Evolutionary conservation across 2,113 vertebrate genomes (phyloP).

Genomic region (Morphnarchus princeps): DNA sequence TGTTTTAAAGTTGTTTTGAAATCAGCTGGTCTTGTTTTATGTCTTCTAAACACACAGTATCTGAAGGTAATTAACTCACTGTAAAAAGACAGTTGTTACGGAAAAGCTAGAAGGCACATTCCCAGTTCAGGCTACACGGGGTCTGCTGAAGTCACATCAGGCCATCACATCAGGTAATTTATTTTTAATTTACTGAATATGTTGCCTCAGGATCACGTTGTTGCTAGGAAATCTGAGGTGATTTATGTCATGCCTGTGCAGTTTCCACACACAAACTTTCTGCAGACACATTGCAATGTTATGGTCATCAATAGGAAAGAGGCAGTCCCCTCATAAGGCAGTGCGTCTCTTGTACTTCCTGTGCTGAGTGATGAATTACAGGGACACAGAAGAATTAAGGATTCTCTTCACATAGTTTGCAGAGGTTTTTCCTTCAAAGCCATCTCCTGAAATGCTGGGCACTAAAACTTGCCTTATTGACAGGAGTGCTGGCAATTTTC

Average conservation of each 20-base stretch:
- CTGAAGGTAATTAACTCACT: slow-evolving; percentile 58
- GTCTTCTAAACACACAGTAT: slow-evolving; percentile 6
- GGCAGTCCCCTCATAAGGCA: background rate
- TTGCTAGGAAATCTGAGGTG: slow-evolving; percentile 31
- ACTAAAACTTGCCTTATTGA: background rate
- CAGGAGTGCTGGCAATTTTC: background rate
- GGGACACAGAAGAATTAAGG: background rate
- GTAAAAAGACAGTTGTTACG: slow-evolving; percentile 37
- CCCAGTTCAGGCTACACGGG: slow-evolving; percentile 16
- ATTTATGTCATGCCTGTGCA: background rate
- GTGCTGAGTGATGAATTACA: background rate
- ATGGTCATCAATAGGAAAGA: background rate
- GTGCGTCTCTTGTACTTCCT: background rate
- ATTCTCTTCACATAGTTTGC: background rate
- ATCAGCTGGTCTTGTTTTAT: slow-evolving; percentile 30
- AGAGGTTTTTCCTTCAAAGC: background rate
- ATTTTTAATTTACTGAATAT: slow-evolving; percentile 56
- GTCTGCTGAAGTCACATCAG: background rate
- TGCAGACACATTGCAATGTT: background rate
- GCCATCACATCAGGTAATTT: background rate
- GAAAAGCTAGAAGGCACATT: slow-evolving; percentile 41
- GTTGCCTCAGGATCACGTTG: background rate
- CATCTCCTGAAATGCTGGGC: background rate
- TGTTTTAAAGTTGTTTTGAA: slow-evolving; percentile 16
- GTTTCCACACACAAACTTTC: background rate